Evolutionary conservation across 2,888 invertebrate genomes (phyloP), one percentile per base, ranked within the genome.

Genomic region (Protodeltote pygarga): DNA sequence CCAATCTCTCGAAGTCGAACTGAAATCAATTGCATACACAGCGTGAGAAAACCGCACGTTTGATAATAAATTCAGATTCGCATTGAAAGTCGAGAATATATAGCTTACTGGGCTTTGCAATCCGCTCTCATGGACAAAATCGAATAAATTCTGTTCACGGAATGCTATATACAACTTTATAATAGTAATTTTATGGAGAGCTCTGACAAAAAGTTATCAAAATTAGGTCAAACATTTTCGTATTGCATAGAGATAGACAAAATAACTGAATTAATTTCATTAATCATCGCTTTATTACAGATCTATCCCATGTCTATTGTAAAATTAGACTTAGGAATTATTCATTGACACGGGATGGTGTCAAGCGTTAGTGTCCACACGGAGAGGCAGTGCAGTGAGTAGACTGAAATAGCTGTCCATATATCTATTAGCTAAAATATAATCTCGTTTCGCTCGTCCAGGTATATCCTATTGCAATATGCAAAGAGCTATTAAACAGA

Each of bases 51-150:
- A 38, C 47, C 29, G 27, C 41, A 46, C 58, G 52, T 52, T 47
- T 42, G 47, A 58, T 53, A 58, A 58, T 58, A 58, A 58, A 58
- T 58, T 38, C 38, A 47, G 38, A 38, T 47, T 58, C 41, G 41
- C 37, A 58, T 58, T 47, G 52, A 47, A 27, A 52, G 34, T 25
- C 8, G 25, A 21, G 47, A 47, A 58, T 58, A 58, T 52, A 58
- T 58, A 10, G 58, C 52, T 41, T 39, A 52, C 47, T 58, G 58
- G 41, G 38, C 25, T 38, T 35, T 16, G 47, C 58, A 42, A 58
- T 58, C 33, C 13, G 52, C 38, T 52, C 32, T 23, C 27, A 27
- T 10, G 23, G 24, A 39, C 52, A 23, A 37, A 41, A 24, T 35
- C 45, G 21, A 33, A 20, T 14, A 33, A 20, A 33, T 33, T n/a